These are phyloP conservation scores for Apteryx owenii DNA, from an alignment of 2,113 vertebrate genomes.

Conservation along the genomic window DNA sequence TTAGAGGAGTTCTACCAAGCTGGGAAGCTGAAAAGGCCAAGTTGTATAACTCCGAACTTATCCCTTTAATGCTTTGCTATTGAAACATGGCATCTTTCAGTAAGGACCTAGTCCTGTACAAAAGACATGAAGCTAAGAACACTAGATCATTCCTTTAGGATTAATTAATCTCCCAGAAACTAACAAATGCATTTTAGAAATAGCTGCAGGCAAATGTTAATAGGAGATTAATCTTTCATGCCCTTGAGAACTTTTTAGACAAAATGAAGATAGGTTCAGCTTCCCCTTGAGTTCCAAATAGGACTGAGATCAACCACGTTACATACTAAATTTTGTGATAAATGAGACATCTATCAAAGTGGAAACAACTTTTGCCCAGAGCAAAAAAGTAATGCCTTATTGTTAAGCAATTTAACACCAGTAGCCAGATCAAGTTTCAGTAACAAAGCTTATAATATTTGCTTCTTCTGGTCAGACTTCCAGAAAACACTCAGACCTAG, in stretches of 20 bases:
- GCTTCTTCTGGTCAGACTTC: not conserved
- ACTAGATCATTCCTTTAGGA: slow-evolving; percentile 44
- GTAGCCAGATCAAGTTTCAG: not conserved
- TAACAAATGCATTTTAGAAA: slow-evolving; percentile 50
- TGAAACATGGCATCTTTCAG: slow-evolving; percentile 10
- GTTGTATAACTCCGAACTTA: not conserved
- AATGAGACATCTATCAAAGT: not conserved
- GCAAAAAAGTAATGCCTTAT: not conserved
- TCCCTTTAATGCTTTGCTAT: not conserved
- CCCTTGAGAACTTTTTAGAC: slow-evolving; percentile 31
- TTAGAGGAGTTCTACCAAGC: not conserved
- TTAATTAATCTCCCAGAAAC: slow-evolving; percentile 65
- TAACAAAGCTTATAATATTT: not conserved
- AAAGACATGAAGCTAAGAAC: slow-evolving; percentile 36
- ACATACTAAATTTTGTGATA: not conserved
- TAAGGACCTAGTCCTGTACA: not conserved
- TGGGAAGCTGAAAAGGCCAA: slow-evolving; percentile 32
- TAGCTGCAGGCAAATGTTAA: slow-evolving; percentile 60
- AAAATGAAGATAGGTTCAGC: slow-evolving; percentile 25
- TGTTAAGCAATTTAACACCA: not conserved
- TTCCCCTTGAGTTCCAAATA: not conserved
- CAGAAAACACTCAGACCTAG: not conserved
- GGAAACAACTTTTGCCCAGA: not conserved
- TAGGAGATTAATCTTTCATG: slow-evolving; percentile 55
- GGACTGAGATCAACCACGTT: not conserved